Evolutionary conservation across 1,140 invertebrate genomes (phyloP).

Genomic region (Scaptodrosophila lebanonensis): DNA sequence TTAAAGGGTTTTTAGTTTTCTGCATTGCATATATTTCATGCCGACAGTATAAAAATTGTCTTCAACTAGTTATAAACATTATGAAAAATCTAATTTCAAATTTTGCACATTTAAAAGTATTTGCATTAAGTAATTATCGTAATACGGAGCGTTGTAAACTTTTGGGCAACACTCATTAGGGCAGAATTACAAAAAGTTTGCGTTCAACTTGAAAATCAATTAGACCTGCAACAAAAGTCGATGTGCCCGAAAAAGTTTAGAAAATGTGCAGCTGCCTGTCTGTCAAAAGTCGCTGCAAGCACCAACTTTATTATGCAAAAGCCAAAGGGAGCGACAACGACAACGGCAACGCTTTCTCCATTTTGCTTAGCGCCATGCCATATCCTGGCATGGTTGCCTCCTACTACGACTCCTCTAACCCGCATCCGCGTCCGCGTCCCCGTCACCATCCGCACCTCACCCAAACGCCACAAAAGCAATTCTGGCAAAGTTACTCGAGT

Average conservation of each 20-base stretch:
- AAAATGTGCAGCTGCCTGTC: slow-evolving; percentile 9
- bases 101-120: slow-evolving; percentile 24
- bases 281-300: slow-evolving; percentile 34
- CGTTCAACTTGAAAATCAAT: slow-evolving; percentile 62
- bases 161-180: slow-evolving; percentile 1
- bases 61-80: no score
- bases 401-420: slow-evolving; percentile 1
- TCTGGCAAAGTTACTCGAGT: slow-evolving; percentile 27
- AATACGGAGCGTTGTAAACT: not conserved
- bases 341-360: slow-evolving; percentile 16
- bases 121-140: slow-evolving; percentile 27
- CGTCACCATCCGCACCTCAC: no score
- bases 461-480: slow-evolving; percentile 17
- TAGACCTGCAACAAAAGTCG: slow-evolving; percentile 58
- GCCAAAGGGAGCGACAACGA: no score
- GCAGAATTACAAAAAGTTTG: slow-evolving; percentile 24
- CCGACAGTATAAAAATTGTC: no score
- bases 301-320: slow-evolving; percentile 7
- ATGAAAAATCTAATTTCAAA: slow-evolving; percentile 12
- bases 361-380: slow-evolving; percentile 26
- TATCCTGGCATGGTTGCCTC: not conserved
- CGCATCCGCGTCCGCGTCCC: not conserved
- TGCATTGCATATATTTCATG: no score
- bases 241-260: not conserved
- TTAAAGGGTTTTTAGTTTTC: no score